Percentiles rank a stretch among this genome's conserved stretches.
phyloP scores from a whole-genome alignment of 2,797 vertebrate genomes.

The Ispidina lecontei region DNA sequence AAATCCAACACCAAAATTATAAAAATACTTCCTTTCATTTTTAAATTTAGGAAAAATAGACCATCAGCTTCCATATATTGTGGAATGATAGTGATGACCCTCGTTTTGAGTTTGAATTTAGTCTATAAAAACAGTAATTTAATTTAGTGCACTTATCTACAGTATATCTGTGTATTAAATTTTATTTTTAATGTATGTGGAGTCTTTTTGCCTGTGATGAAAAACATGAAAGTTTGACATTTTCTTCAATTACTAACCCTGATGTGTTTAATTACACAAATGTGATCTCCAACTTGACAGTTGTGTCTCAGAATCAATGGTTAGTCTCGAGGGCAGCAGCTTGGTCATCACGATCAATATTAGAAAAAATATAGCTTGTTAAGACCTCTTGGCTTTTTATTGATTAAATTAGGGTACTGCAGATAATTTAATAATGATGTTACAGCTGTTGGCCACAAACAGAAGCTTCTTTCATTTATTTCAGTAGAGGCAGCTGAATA shows the following conservation, averaged over 20 bases:
- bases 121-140: not conserved
- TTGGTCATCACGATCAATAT: slow-evolving; percentile 83
- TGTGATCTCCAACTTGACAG: slow-evolving; percentile 72
- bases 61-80: not conserved
- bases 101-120: not conserved
- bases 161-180: slow-evolving; percentile 35
- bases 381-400: slow-evolving; percentile 77
- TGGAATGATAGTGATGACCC: not conserved
- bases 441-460: slow-evolving; percentile 61
- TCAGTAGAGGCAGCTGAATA: slow-evolving; percentile 58
- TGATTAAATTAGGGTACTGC: slow-evolving; percentile 73
- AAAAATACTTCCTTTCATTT: slow-evolving; percentile 43
- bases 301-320: slow-evolving; percentile 77
- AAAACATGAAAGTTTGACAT: slow-evolving; percentile 74
- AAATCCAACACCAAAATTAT: not conserved
- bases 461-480: slow-evolving; percentile 65
- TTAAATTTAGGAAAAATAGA: slow-evolving; percentile 23
- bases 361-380: slow-evolving; percentile 70
- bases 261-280: slow-evolving; percentile 77
- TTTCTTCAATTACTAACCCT: slow-evolving; percentile 78
- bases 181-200: slow-evolving; percentile 46
- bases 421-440: slow-evolving; percentile 76
- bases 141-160: not conserved
- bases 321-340: slow-evolving; percentile 79
- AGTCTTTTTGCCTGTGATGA: slow-evolving; percentile 53